Base-by-base conservation (phyloP, 2,113 vertebrate species). In the Phylloscopus whistleri region DNA sequence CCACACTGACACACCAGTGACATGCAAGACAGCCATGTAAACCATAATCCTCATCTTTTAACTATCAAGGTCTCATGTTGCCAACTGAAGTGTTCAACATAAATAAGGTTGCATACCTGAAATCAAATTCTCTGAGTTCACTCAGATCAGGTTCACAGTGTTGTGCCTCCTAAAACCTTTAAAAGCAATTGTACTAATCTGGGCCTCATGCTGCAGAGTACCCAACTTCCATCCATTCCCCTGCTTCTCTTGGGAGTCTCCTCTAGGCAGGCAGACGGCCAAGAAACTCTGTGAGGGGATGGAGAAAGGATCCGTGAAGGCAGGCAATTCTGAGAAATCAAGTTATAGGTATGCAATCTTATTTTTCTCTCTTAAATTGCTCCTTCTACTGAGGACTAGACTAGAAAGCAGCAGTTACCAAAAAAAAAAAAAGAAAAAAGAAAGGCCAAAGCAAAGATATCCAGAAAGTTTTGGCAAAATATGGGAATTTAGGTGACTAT, bases 1-100 rank as follows among this genome's bases (percentile, higher is more conserved):
- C 72, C 97, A 97, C 95, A 97, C 6, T 75, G 52, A 69, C 90
- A 69, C 90, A 96, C 58, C 87, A 96, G 78, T 84, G 89, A 85
- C 94, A 96, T 96, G 95, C 95, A 85, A 95, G 96, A 97, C 91
- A 97, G 91, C 77, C 93, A 94, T 6, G n/a, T 94, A 97, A 94
- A 97, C 89, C 97, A 97, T 95, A 96, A 91, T n/a, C 96, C 78
- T 96, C 87, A 92, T 94, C 88, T 92, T 96, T 95, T 90, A 98
- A 97, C 96, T 96, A 95, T 88, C 95, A 97, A 90, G 87, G 51
- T 75, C 75, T 80, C 53, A 13, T 21, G 79, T 84, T 94, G 90
- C 59, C 72, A 94, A 89, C 89, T 95, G 55, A 39, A 96, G 85
- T 70, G 86, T 92, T 94, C 96, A 93, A 94, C 92, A 74, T 92